A percentile compares a stretch with the other conserved stretches of the same genome.
Conservation (phyloP, 2,113 vertebrate genomes). For the Prionailurus bengalensis region DNA sequence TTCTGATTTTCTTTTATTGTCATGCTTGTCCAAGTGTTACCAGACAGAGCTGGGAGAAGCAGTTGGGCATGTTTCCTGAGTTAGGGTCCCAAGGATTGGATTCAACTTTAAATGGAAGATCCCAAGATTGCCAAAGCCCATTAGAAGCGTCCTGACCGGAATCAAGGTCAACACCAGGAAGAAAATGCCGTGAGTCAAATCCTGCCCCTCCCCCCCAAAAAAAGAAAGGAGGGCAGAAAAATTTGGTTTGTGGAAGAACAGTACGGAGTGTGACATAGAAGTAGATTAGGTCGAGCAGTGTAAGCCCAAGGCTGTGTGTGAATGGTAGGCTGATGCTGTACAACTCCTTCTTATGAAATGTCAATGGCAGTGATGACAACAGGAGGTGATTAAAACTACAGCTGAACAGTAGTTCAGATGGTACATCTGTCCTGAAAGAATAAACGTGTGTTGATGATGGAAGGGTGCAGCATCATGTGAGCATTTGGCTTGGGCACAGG, state of each 20-base stretch:
- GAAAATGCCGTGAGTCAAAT: neutral
- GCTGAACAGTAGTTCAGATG: neutral
- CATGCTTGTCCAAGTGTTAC: neutral
- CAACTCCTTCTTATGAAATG: slow-evolving; percentile 23
- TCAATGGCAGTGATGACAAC: slow-evolving; percentile 17
- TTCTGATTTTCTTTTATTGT: neutral
- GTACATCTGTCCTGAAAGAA: slow-evolving; percentile 8
- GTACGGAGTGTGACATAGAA: neutral
- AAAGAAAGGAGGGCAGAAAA: neutral
- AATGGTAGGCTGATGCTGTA: neutral
- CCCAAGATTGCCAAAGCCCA: neutral
- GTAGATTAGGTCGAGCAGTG: too few species aligned
- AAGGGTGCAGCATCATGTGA: neutral
- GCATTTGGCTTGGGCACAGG: slow-evolving; percentile 7
- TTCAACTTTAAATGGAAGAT: neutral
- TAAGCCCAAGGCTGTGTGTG: neutral
- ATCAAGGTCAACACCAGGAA: neutral
- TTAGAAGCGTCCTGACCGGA: neutral
- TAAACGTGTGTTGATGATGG: neutral
- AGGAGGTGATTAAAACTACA: neutral
- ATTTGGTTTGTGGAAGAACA: neutral
- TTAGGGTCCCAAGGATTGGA: neutral
- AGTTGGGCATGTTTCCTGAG: neutral
- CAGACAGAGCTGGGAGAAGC: neutral
- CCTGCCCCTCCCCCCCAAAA: neutral